A percentile compares a stretch with the other conserved stretches of the same genome.
Conservation (phyloP, 2,797 vertebrate species). For the Acipenser ruthenus region DNA sequence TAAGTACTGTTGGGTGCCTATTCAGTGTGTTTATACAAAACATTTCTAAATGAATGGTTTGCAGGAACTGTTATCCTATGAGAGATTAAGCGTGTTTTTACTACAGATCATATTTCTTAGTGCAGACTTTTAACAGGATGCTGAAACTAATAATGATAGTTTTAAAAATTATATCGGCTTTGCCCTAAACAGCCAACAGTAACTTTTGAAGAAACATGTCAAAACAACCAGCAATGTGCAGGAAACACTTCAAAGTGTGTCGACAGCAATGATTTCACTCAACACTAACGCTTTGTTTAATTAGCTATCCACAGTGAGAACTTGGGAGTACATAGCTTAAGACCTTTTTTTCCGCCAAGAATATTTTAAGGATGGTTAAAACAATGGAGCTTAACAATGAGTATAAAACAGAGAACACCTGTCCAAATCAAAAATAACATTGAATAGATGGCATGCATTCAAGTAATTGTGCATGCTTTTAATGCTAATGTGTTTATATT, state of each 20-base stretch:
- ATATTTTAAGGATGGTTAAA: background rate
- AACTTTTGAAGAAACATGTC: background rate
- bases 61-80: no score
- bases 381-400: background rate
- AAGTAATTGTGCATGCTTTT: no score
- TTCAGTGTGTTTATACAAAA: background rate
- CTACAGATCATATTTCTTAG: background rate
- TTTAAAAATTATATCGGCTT: background rate
- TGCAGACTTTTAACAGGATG: background rate
- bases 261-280: background rate
- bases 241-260: background rate
- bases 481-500: no score
- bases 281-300: background rate
- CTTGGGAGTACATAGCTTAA: background rate
- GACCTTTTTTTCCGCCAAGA: background rate
- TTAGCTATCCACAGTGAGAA: background rate
- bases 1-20: no score
- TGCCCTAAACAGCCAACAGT: background rate
- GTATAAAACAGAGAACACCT: background rate
- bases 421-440: no score
- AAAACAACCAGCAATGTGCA: background rate
- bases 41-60: conserved; percentile 6
- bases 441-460: no score
- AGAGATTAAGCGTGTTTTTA: background rate
- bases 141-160: background rate